phyloP scores from a whole-genome alignment of 2,797 vertebrate genomes.

The Sebastiscus albofasciatus region DNA sequence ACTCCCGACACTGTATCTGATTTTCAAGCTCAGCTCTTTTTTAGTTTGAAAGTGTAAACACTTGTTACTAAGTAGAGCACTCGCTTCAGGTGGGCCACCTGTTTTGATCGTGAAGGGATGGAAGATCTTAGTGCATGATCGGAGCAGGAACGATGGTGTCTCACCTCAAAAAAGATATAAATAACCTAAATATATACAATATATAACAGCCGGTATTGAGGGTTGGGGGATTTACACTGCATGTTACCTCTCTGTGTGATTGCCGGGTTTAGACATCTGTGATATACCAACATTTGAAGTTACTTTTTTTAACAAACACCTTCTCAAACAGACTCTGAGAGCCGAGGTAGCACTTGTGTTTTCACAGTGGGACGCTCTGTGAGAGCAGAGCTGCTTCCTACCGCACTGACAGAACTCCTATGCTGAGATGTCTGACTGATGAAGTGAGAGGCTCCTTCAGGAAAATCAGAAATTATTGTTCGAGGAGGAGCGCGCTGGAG shows the following conservation, averaged over 20 bases:
- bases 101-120: neutral
- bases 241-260: neutral
- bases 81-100: neutral
- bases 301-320: constrained; percentile 36
- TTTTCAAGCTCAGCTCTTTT: neutral
- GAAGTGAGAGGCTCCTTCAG: constrained; percentile 28
- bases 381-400: constrained; percentile 10
- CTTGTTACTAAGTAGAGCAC: neutral
- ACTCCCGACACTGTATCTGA: neutral
- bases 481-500: constrained; percentile 19
- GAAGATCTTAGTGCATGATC: neutral
- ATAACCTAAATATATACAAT: neutral
- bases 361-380: constrained; percentile 12
- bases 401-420: constrained; percentile 8
- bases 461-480: constrained; percentile 38
- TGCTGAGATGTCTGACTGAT: constrained; percentile 32
- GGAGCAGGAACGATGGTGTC: neutral
- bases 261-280: constrained; percentile 6
- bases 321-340: constrained; percentile 2
- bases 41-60: neutral
- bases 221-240: neutral
- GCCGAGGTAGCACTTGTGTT: constrained; percentile 31
- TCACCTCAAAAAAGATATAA: neutral
- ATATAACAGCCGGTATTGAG: neutral
- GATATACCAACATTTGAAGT: neutral